Evolutionary conservation across 2,888 invertebrate genomes (phyloP), one percentile per base, ranked within the genome.

Genomic region (Metallyticus violacea): DNA sequence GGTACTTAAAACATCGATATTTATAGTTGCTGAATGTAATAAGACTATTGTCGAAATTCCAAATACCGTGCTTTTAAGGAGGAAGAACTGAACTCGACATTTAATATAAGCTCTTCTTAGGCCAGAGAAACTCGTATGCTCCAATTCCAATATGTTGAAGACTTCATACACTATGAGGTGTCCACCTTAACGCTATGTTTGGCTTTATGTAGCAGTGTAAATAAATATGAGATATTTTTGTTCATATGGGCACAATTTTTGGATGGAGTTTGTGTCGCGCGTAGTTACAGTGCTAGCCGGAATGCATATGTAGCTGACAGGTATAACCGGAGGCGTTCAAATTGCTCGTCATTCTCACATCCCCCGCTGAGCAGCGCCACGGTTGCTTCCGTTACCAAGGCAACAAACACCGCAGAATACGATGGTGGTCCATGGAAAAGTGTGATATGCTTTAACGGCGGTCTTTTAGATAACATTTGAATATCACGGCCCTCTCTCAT

Each of bases 301-400:
- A 62, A 62, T 62, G 40, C 40, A 15, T 83, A 26, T 83, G 83
- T 26, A 77, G 40, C 28, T 83, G 83, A 83, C 83, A 83, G 83
- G 83, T 83, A 83, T 83, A 77, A 83, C 83, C 83, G 28, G 86
- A 86, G 86, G 86, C 81, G 86, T 81, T 81, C 81, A 86, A 86
- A 86, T 86, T 86, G 86, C 86, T 86, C 79, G 86, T 83, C 83
- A 83, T 83, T 83, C 83, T 83, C 76, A 83, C 62, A 82, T 81
- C 81, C 86, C 85, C 86, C 86, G 81, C 81, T 81, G 86, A 81
- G 86, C 79, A 26, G 81, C 81, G 86, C 81, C 81, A 86, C 86
- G 30, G 79, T 85, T 30, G 85, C 80, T 76, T 79, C 77, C 85
- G 83, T 83, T 83, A 77, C 83, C 83, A 83, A 83, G 83, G 83